Conservation (phyloP, 92 coral and sea anemone genomes). For the Pocillopora grandis region DNA sequence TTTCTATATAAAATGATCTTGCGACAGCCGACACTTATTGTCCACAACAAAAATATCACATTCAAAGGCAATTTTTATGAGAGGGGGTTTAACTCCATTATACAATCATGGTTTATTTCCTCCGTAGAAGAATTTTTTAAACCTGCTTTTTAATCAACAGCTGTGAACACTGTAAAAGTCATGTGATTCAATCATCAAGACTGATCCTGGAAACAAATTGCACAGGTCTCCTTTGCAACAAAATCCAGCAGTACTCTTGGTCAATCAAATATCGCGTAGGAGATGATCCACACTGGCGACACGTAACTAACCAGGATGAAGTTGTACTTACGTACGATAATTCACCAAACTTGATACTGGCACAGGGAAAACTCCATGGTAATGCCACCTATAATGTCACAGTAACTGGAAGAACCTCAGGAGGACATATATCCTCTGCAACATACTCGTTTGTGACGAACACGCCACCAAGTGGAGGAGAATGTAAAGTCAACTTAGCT, state of each 20-base stretch:
- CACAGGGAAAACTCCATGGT: conserved; percentile 58
- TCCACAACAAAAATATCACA: too few species aligned
- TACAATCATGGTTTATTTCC: too few species aligned
- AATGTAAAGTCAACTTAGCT: conserved; percentile 52
- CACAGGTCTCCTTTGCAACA: conserved; percentile 62
- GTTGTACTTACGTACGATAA: conserved; percentile 62
- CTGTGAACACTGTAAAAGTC: conserved; percentile 67
- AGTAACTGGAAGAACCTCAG: conserved; percentile 55
- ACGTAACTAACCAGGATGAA: conserved; percentile 54
- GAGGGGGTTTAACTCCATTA: too few species aligned
- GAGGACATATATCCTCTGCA: conserved; percentile 55
- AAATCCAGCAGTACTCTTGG: conserved; percentile 62
- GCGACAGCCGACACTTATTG: too few species aligned
- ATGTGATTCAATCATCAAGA: conserved; percentile 68
- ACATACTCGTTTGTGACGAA: conserved; percentile 63
- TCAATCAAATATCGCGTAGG: conserved; percentile 30
- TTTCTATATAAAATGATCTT: too few species aligned
- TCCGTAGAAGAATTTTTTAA: too few species aligned
- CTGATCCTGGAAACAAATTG: conserved; percentile 64
- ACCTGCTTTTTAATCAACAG: conserved; percentile 27
- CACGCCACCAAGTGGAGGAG: conserved; percentile 74
- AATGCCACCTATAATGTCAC: conserved; percentile 65
- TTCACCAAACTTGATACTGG: conserved; percentile 77
- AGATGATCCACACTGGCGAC: conserved; percentile 42
- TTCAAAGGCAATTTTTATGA: too few species aligned